Evolutionary conservation across 2,113 vertebrate genomes (phyloP).

Genomic region (Pimephales promelas): DNA sequence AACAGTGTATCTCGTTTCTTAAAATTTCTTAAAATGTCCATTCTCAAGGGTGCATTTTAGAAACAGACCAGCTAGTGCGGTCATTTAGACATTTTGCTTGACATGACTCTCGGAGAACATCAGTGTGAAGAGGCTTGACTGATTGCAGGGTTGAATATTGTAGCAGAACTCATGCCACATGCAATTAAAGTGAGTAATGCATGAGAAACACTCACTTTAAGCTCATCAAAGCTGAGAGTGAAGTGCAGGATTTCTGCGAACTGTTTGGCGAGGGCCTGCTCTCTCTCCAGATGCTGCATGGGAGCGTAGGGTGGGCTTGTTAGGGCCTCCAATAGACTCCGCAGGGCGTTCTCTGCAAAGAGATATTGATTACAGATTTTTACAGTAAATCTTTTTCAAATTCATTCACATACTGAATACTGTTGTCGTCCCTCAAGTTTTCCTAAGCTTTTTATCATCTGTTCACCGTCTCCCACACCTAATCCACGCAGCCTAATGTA

Average conservation of each 20-base stretch:
- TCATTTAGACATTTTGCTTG: background rate
- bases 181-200: background rate
- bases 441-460: background rate
- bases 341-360: constrained; percentile 83
- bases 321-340: constrained; percentile 88
- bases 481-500: background rate
- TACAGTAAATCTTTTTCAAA: background rate
- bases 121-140: background rate
- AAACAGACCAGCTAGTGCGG: background rate
- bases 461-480: background rate
- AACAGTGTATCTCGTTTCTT: background rate
- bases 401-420: background rate
- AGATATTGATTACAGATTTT: background rate
- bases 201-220: constrained; percentile 76
- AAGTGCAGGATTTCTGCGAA: constrained; percentile 92
- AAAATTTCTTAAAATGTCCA: background rate
- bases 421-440: background rate
- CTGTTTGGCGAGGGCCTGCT: constrained; percentile 90
- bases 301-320: constrained; percentile 88
- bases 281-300: constrained; percentile 89
- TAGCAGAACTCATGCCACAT: background rate
- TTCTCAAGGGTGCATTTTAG: background rate
- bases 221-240: constrained; percentile 90
- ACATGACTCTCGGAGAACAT: background rate
- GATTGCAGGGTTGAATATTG: constrained; percentile 2